Base-by-base conservation (phyloP, 2,797 vertebrate species). In the Syngnathus rostellatus region DNA sequence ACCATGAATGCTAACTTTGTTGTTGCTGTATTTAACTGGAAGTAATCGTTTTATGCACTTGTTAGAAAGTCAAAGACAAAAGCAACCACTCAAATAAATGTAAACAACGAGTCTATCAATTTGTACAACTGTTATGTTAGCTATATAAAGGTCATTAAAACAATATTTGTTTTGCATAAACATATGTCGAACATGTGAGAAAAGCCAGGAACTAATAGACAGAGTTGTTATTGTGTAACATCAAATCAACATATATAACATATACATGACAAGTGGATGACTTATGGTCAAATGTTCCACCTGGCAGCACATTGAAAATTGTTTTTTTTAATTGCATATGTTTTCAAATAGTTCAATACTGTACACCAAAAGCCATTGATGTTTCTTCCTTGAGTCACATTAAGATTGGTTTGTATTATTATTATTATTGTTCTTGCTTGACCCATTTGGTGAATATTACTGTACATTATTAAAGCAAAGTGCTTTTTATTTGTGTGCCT, bases 1-100 rank as follows among this genome's bases (percentile, higher is more conserved):
- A 73, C 71, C 68, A 64, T 8, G 54, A 14, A 69, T 68, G 37
- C 1, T 21, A 8, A 7, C 1, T 1, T 57, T 57, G 25, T 57
- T 57, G 16, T 48, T 19, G 46, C 5, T 17, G 46, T 57, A 19
- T 50, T 50, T 50, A 17, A 50, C 48, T 50, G 48, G 48, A 19
- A n/a, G 48, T 53, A 9, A 14, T 53, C 1, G 8, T 37, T 37
- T 37, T 57, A 31, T 14, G 31, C 5, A 31, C 53, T 12, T 31
- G 12, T 57, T 37, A 31, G 54, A 37, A 16, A 37, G 25, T 58
- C 25, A 37, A 58, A 37, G 55, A 17, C 6, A 58, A 58, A 12
- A 58, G 17, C 14, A 57, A 31, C 25, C 25, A 31, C 10, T 55
- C 54, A 25, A 25, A 55, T 55, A 31, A 31, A 37, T 8, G 54